Evolutionary conservation across 2,888 invertebrate genomes (phyloP).

Genomic region (Lithodes maja): DNA sequence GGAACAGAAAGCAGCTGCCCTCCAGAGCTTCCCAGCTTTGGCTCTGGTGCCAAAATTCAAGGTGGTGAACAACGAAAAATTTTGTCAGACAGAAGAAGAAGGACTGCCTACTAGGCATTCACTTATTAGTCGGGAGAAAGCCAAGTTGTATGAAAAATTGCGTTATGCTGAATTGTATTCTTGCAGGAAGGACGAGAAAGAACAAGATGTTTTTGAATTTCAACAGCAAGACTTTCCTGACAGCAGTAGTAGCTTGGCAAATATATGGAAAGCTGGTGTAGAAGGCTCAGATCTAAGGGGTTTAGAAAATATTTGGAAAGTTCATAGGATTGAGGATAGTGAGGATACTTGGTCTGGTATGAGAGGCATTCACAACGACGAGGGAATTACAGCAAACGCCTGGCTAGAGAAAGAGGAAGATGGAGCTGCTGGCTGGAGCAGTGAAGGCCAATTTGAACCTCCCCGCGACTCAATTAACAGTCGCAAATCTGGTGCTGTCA

Average conservation of each 20-base stretch:
- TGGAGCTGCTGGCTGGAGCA: conserved; percentile 56
- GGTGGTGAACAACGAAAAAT: conserved; percentile 79
- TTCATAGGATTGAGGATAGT: conserved; percentile 26
- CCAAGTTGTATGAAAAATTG: not conserved
- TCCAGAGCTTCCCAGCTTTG: conserved; percentile 74
- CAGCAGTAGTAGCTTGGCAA: conserved; percentile 35
- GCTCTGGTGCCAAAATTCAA: conserved; percentile 83
- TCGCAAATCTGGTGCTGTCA: conserved; percentile 41
- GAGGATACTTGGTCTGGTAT: conserved; percentile 38
- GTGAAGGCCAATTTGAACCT: conserved; percentile 41
- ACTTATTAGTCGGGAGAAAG: not conserved
- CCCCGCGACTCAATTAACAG: not conserved
- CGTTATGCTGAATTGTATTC: conserved; percentile 12
- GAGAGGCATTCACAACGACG: conserved; percentile 2
- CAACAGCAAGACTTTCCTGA: conserved; percentile 62
- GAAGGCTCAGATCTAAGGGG: not conserved
- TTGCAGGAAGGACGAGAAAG: conserved; percentile 27
- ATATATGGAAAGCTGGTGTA: conserved; percentile 40
- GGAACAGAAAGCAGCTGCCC: conserved; percentile 36
- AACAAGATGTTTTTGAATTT: conserved; percentile 64
- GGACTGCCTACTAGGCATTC: not conserved
- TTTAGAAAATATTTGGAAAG: conserved; percentile 50
- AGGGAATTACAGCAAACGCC: conserved; percentile 7
- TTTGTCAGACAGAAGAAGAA: conserved; percentile 78
- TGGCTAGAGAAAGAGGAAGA: conserved; percentile 49